Evolutionary conservation across 2,888 invertebrate species (phyloP), one percentile per base, ranked within the genome.

Genomic region (Ferdinandea cuprea): DNA sequence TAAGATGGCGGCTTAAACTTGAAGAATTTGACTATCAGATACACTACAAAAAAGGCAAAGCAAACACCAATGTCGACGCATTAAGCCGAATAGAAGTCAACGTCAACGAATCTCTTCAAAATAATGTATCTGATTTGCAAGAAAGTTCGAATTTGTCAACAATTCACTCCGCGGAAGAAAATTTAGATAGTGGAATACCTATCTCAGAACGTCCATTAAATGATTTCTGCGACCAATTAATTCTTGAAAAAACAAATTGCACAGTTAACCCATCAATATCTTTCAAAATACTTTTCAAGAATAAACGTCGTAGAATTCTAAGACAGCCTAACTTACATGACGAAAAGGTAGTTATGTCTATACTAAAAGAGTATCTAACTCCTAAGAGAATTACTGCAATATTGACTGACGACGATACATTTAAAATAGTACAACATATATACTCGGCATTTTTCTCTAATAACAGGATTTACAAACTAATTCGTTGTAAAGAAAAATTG

Each of bases 41-140:
- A 3, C 15, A 65, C 1, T 86, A 86, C 19, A 86, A 86, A 30
- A 77, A 79, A 28, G 86, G 87, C 5, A 72, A 15, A 5, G 11
- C 13, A 32, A 85, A 86, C 28, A 48, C 80, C 0, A 85, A 86
- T 30, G 87, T 85, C 0, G 86, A 87, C 28, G 80, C 76, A 8
- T 46, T 86, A 6, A 46, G 15, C 13, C 30, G 48, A 56, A 52
- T 50, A 37, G 37, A 56, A 25, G 13, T 44, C 3, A 21, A 69
- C 3, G 3, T 21, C 3, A 58, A 46, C 15, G 32, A 58, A 44
- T 44, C 28, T 11, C 7, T 21, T 15, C 35, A 59, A 1, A 74
- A 65, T 30, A 65, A 56, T 13, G 21, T 17, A 17, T 30, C 13
- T 9, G 42, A 66, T 19, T 21, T 50, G 11, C 32, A 72, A 1